Evolutionary conservation across 2,888 invertebrate species (phyloP).

Genomic region (Lypha dubia): DNA sequence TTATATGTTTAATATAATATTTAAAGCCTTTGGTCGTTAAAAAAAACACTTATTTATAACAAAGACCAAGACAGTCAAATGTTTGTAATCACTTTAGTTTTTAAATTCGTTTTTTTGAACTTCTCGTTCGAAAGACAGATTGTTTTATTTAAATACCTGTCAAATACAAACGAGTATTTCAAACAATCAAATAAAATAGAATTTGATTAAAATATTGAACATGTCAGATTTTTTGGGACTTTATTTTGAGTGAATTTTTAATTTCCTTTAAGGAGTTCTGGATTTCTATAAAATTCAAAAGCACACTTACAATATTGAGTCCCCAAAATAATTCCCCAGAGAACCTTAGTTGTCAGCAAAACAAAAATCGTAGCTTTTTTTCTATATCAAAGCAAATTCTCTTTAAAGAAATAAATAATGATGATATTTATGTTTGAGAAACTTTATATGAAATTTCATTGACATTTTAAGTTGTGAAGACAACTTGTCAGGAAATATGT

Average conservation of each 20-base stretch:
- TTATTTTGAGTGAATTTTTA: no score
- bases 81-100: not conserved
- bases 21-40: no score
- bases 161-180: not conserved
- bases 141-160: conserved; percentile 27
- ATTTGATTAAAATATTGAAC: not conserved
- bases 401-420: no score
- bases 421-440: no score
- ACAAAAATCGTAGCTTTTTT: no score
- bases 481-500: not conserved
- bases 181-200: not conserved
- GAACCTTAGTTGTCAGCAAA: no score
- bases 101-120: not conserved
- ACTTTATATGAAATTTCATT: not conserved
- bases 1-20: no score
- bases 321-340: not conserved
- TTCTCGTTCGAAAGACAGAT: conserved; percentile 37
- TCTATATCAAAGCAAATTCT: no score
- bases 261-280: no score
- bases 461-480: not conserved
- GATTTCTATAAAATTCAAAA: no score
- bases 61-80: no score
- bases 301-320: not conserved
- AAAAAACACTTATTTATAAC: no score
- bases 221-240: not conserved